A percentile compares a stretch with the other conserved stretches of the same genome.
phyloP scores from a whole-genome alignment of 2,888 invertebrate genomes.

The Thymelicus sylvestris region DNA sequence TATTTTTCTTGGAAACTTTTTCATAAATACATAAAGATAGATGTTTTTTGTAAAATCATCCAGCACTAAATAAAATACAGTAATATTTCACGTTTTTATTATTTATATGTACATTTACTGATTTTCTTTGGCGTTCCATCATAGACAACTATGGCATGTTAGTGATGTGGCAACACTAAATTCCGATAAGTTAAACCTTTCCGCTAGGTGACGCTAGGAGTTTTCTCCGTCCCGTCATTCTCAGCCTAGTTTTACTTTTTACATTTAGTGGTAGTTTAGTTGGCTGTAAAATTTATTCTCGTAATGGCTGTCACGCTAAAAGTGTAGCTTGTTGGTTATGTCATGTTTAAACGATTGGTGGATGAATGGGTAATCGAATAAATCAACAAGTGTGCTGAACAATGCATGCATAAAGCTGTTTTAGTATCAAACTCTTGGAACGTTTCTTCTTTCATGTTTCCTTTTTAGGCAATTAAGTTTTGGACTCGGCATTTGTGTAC shows the following conservation, averaged over 20 bases:
- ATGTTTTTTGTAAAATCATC: too few species aligned
- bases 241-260: slow-evolving; percentile 78
- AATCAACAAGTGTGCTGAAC: slow-evolving; percentile 74
- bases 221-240: slow-evolving; percentile 74
- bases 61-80: too few species aligned
- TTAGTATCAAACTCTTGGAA: slow-evolving; percentile 71
- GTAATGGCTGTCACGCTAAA: slow-evolving; percentile 83
- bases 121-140: neutral
- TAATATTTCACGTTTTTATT: too few species aligned
- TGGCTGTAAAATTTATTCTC: slow-evolving; percentile 77
- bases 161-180: slow-evolving; percentile 48
- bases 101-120: too few species aligned
- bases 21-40: too few species aligned
- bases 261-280: slow-evolving; percentile 66
- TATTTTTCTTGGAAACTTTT: too few species aligned
- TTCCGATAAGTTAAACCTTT: slow-evolving; percentile 43
- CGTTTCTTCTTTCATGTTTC: slow-evolving; percentile 82
- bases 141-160: slow-evolving; percentile 40
- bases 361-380: slow-evolving; percentile 58
- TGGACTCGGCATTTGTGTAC: slow-evolving; percentile 77
- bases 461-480: slow-evolving; percentile 81
- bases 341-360: slow-evolving; percentile 69
- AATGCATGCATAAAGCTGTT: slow-evolving; percentile 73
- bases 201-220: slow-evolving; percentile 71
- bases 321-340: slow-evolving; percentile 79